Evolutionary conservation across 2,888 invertebrate genomes (phyloP).

Genomic region (Margaritifera margaritifera): DNA sequence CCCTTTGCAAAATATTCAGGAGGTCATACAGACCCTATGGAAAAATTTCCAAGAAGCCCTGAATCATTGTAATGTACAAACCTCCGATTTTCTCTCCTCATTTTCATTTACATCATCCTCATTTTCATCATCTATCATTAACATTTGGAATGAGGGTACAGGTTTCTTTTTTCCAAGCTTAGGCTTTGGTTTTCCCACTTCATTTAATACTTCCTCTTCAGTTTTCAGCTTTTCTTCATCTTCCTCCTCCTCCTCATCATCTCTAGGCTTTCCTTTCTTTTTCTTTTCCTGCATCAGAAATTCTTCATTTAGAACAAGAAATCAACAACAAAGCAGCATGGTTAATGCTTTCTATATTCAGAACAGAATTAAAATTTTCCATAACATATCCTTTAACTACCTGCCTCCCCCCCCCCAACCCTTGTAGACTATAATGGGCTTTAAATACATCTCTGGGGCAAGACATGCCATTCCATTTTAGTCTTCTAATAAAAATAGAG

Average conservation of each 20-base stretch:
- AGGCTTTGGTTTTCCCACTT: too few species aligned
- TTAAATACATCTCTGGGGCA: too few species aligned
- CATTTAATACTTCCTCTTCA: not conserved
- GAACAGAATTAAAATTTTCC: too few species aligned
- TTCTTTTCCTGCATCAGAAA: constrained; percentile 19
- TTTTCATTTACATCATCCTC: constrained; percentile 40
- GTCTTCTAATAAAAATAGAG: too few species aligned
- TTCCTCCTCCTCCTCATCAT: constrained; percentile 25
- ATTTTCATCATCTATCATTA: constrained; percentile 50
- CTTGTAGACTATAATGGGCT: too few species aligned
- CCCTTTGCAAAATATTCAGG: not conserved
- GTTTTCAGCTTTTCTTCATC: constrained; percentile 18
- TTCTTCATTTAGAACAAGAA: too few species aligned
- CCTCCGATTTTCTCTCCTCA: constrained; percentile 20
- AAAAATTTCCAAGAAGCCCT: not conserved
- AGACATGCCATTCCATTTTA: too few species aligned
- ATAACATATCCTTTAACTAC: too few species aligned
- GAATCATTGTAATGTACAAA: constrained; percentile 1
- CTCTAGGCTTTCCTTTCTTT: constrained; percentile 19
- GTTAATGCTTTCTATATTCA: too few species aligned
- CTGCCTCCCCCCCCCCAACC: too few species aligned
- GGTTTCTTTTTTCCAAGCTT: constrained; percentile 20
- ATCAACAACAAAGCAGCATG: too few species aligned
- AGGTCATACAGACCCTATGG: not conserved
- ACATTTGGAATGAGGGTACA: constrained; percentile 47